A percentile compares a stretch with the other conserved stretches of the same genome.
Conservation (phyloP, 2,113 vertebrate genomes). For the Nibea albiflora region DNA sequence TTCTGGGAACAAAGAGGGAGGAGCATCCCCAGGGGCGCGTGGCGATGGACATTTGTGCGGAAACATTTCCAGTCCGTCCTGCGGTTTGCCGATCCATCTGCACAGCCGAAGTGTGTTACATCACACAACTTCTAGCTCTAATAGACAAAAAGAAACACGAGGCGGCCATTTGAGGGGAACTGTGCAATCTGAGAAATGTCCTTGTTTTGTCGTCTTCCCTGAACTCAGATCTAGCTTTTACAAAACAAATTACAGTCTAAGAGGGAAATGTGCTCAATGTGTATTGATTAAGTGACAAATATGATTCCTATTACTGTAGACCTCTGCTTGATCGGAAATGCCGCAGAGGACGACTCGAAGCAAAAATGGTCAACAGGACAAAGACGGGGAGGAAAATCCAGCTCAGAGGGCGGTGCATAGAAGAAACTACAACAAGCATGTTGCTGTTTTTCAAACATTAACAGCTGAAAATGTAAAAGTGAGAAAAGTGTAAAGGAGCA, state of each 20-base stretch:
- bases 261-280: constrained; percentile 26
- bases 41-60: constrained; percentile 25
- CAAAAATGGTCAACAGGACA: neutral
- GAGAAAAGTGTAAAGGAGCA: too few relatives aligned
- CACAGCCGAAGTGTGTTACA: constrained; percentile 6
- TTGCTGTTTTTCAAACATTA: neutral
- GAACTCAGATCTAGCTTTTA: constrained; percentile 39
- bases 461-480: neutral
- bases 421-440: neutral
- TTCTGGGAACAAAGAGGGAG: constrained; percentile 63
- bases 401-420: neutral
- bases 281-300: constrained; percentile 47
- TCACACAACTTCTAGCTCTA: constrained; percentile 16
- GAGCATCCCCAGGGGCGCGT: constrained; percentile 44
- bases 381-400: neutral
- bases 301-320: constrained; percentile 25
- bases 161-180: constrained; percentile 44
- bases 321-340: constrained; percentile 14
- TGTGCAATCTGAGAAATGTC: constrained; percentile 56
- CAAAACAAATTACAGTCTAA: constrained; percentile 30
- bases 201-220: constrained; percentile 35
- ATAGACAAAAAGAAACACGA: constrained; percentile 58
- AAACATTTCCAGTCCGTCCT: constrained; percentile 54
- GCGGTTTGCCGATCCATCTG: constrained; percentile 46
- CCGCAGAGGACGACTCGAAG: neutral